phyloP scores from a whole-genome alignment of 2,888 invertebrate genomes.

The Rhamnusium bicolor region DNA sequence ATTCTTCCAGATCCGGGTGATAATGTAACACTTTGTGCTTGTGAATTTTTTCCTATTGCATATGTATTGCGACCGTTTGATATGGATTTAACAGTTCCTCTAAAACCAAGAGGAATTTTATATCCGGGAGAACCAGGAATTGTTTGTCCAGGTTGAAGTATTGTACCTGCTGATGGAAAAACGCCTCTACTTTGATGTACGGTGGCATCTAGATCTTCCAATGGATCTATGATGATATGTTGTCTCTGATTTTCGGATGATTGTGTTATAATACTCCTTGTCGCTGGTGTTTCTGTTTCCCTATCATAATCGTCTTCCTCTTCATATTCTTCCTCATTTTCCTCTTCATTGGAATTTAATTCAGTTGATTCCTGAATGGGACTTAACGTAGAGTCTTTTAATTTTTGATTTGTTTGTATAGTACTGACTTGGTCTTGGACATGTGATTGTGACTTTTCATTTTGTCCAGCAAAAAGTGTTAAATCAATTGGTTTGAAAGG shows the following conservation, averaged over 20 bases:
- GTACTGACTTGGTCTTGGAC: not conserved
- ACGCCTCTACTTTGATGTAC: slow-evolving; percentile 75
- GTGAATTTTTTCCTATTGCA: slow-evolving; percentile 77
- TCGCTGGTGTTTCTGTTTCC: slow-evolving; percentile 56
- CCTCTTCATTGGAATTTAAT: slow-evolving; percentile 51
- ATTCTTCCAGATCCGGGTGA: slow-evolving; percentile 66
- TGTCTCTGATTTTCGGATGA: slow-evolving; percentile 73
- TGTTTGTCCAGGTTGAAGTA: slow-evolving; percentile 78
- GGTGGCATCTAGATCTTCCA: slow-evolving; percentile 75
- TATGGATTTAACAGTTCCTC: slow-evolving; percentile 78
- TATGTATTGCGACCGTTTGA: slow-evolving; percentile 77
- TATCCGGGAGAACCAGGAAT: slow-evolving; percentile 79
- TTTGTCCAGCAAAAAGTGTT: slow-evolving; percentile 18
- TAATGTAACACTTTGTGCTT: slow-evolving; percentile 78
- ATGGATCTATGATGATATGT: slow-evolving; percentile 76
- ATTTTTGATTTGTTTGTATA: not conserved
- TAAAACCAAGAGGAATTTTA: slow-evolving; percentile 78
- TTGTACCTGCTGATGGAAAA: slow-evolving; percentile 72
- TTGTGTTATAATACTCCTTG: slow-evolving; percentile 52
- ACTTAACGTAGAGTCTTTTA: not conserved
- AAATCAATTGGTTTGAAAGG: slow-evolving; percentile 50
- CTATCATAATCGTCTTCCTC: slow-evolving; percentile 69
- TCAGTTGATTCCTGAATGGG: slow-evolving; percentile 63
- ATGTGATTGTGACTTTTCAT: slow-evolving; percentile 46
- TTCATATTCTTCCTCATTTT: slow-evolving; percentile 16